These are phyloP conservation scores for Eurystomus gularis DNA, from an alignment of 2,113 vertebrate species.

Conservation along the genomic window DNA sequence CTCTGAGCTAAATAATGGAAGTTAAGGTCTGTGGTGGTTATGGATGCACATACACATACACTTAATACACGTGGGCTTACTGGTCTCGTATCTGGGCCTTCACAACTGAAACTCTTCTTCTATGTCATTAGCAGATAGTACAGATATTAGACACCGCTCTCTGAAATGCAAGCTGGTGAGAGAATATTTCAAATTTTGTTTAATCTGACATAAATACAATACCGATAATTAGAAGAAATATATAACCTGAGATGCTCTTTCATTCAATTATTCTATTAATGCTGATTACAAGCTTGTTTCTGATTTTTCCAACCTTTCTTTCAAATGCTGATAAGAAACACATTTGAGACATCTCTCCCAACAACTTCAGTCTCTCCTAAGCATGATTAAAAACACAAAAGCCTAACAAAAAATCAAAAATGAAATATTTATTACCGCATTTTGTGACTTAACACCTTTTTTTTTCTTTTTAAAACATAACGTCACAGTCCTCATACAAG, in stretches of 20 bases:
- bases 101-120: not conserved
- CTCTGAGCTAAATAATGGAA: not conserved
- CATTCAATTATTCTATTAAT: not conserved
- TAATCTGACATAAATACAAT: not conserved
- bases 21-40: not conserved
- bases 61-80: not conserved
- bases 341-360: not conserved
- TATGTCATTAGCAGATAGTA: not conserved
- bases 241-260: not conserved
- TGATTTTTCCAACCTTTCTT: constrained; percentile 26
- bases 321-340: not conserved
- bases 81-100: not conserved
- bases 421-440: constrained; percentile 99
- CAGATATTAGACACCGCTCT: not conserved
- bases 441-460: constrained; percentile 99
- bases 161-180: constrained; percentile 7
- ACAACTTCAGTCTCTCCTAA: constrained; percentile 23
- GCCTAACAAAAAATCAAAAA: constrained; percentile 99
- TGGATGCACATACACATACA: not conserved
- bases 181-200: not conserved
- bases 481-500: constrained; percentile 99
- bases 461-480: constrained; percentile 98
- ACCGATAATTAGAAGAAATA: not conserved
- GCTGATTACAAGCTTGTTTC: not conserved
- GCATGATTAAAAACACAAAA: constrained; percentile 87